phyloP scores from a whole-genome alignment of 2,888 invertebrate genomes.

The Amblyteles armatorius region DNA sequence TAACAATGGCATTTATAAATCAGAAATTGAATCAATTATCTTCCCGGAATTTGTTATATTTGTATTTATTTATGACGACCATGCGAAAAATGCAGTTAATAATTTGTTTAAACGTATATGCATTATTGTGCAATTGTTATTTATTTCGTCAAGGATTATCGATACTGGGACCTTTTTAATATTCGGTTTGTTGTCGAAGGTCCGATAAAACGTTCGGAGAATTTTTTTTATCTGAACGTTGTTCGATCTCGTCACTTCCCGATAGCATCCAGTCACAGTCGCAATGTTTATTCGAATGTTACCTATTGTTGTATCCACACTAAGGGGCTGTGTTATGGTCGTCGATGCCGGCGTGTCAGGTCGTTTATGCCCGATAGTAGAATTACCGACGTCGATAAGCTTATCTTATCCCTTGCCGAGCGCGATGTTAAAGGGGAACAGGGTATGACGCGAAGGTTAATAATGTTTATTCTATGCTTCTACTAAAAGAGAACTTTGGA shows the following conservation, averaged over 20 bases:
- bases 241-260: neutral
- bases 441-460: neutral
- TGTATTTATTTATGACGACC: no score
- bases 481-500: neutral
- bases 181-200: no score
- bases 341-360: conserved; percentile 32
- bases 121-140: no score
- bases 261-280: neutral
- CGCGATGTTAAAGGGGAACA: conserved; percentile 1
- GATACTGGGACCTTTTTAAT: no score
- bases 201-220: neutral
- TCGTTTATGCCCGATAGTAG: conserved; percentile 44
- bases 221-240: neutral
- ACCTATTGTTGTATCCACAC: conserved; percentile 21
- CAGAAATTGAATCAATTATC: no score
- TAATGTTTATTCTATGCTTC: neutral
- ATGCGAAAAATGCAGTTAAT: no score
- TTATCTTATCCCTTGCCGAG: conserved; percentile 57
- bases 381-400: conserved; percentile 42
- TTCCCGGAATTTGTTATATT: no score
- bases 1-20: no score
- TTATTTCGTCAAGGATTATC: no score
- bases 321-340: neutral
- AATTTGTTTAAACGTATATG: no score
- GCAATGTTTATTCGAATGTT: conserved; percentile 9